Evolutionary conservation across 53 echinoderm and acorn worm genomes (phyloP).

Genomic region (Apostichopus leukothele): DNA sequence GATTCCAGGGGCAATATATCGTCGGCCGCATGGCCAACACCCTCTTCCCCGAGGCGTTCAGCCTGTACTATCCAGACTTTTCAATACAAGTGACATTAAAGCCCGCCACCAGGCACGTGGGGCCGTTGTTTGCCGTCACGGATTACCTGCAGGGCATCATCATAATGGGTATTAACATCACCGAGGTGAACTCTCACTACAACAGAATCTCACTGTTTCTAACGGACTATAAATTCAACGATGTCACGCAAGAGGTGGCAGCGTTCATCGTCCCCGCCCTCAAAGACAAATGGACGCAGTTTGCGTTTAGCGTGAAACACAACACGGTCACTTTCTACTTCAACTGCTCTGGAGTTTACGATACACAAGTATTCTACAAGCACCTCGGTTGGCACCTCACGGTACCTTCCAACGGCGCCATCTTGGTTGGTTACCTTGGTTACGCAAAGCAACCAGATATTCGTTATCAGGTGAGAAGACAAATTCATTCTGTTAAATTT

Average conservation of each 20-base stretch:
- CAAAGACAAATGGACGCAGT: slow-evolving; percentile 76
- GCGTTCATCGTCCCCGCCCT: slow-evolving; percentile 79
- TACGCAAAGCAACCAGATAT: slow-evolving; percentile 45
- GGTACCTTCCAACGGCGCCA: slow-evolving; percentile 69
- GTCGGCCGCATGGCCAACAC: slow-evolving; percentile 71
- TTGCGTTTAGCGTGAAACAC: slow-evolving; percentile 73
- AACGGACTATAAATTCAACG: slow-evolving; percentile 58
- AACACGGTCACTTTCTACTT: slow-evolving; percentile 75
- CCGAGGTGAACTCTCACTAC: slow-evolving; percentile 36
- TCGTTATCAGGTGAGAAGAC: slow-evolving; percentile 53
- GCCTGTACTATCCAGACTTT: slow-evolving; percentile 68
- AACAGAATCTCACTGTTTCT: slow-evolving; percentile 64
- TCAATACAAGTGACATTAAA: slow-evolving; percentile 77
- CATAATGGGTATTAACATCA: slow-evolving; percentile 84
- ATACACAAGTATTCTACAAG: slow-evolving; percentile 57
- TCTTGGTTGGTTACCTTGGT: slow-evolving; percentile 82
- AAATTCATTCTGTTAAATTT: neutral
- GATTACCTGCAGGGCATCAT: slow-evolving; percentile 61
- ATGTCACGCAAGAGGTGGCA: slow-evolving; percentile 54
- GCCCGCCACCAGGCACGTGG: slow-evolving; percentile 70
- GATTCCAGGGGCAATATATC: slow-evolving; percentile 68
- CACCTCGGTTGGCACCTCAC: slow-evolving; percentile 71
- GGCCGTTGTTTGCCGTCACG: slow-evolving; percentile 77
- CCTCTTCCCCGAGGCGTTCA: slow-evolving; percentile 72
- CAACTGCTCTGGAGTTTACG: slow-evolving; percentile 67